Percentiles rank a stretch among this genome's conserved stretches.
Conservation (phyloP, 2,888 invertebrate species). For the Lepeophtheirus nordmannii region DNA sequence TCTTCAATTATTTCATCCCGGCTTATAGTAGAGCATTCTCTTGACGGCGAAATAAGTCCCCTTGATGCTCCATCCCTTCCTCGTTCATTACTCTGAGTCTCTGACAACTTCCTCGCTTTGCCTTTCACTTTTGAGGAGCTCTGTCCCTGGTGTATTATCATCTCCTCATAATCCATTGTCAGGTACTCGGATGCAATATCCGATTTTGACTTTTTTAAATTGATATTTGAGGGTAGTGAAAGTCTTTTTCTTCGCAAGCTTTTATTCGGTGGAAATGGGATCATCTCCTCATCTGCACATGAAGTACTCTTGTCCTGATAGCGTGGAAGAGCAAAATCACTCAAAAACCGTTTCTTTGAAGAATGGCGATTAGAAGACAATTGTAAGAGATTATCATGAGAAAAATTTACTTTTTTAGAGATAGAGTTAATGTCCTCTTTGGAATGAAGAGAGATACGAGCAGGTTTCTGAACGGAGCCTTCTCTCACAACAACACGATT, state of each 20-base stretch:
- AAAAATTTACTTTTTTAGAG: background rate
- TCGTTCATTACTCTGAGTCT: background rate
- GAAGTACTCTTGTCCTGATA: background rate
- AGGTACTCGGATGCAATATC: background rate
- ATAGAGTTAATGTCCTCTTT: background rate
- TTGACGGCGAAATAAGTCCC: background rate
- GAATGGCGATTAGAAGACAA: background rate
- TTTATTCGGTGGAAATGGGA: background rate
- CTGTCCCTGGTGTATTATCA: background rate
- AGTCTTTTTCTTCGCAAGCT: background rate
- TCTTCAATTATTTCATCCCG: background rate
- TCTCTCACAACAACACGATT: background rate
- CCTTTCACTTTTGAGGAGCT: slow-evolving; percentile 1
- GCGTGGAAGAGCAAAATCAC: background rate
- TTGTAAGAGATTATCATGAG: background rate
- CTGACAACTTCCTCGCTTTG: background rate
- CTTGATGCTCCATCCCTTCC: background rate
- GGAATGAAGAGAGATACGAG: background rate
- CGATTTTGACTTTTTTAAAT: background rate
- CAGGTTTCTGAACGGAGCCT: background rate
- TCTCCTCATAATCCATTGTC: background rate
- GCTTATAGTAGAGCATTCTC: background rate
- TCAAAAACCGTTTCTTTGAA: background rate
- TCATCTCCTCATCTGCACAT: background rate
- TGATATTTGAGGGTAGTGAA: background rate